phyloP scores from a whole-genome alignment of 2,113 vertebrate genomes.

The Bombycilla garrulus region DNA sequence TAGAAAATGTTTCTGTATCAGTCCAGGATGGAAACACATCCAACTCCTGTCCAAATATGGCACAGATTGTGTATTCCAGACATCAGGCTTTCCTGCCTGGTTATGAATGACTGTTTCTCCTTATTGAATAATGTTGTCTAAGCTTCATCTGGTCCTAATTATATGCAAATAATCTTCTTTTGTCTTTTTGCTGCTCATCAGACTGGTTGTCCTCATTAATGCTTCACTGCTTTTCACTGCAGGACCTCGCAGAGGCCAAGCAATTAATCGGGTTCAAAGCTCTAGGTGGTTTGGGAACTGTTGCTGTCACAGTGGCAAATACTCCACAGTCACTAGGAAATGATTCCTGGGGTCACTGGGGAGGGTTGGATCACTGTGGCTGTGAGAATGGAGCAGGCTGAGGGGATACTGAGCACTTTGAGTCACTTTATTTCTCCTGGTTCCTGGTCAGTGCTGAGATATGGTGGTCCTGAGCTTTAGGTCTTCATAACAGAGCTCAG shows the following conservation, averaged over 20 bases:
- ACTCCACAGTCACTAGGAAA: background rate
- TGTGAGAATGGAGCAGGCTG: background rate
- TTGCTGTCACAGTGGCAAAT: background rate
- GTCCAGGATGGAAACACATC: background rate
- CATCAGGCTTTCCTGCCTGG: background rate
- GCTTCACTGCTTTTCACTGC: constrained; percentile 3
- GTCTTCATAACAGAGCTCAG: rapidly evolving
- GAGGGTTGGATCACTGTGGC: background rate
- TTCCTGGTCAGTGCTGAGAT: background rate
- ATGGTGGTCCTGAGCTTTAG: background rate
- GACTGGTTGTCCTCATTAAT: constrained; percentile 8
- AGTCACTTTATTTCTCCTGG: background rate
- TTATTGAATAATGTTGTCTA: background rate
- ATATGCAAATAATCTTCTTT: constrained; percentile 23
- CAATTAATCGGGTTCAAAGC: background rate
- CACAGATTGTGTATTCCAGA: background rate
- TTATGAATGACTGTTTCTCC: constrained; percentile 7
- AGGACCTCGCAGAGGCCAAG: background rate
- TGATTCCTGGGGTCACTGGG: background rate
- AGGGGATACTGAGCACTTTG: background rate
- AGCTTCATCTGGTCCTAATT: constrained; percentile 50
- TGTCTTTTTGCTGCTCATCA: constrained; percentile 17
- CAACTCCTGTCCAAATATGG: background rate
- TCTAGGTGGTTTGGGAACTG: background rate
- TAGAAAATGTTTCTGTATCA: background rate